Percentiles rank a stretch among this genome's conserved stretches.
These are phyloP conservation scores for Temnothorax nylanderi DNA, from an alignment of 1,140 invertebrate genomes.

Conservation along the genomic window DNA sequence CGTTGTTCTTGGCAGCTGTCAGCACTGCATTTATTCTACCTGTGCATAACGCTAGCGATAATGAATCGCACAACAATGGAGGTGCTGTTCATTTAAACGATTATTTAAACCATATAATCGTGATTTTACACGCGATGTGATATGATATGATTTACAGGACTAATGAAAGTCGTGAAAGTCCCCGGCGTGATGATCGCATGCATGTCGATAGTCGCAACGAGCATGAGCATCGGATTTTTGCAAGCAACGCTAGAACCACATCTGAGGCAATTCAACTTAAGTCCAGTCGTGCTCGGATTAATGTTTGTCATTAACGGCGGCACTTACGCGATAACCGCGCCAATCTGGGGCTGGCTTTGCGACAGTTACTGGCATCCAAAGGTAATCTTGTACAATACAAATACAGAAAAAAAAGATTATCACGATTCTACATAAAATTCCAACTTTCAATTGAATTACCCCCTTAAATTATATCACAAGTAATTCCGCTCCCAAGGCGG, in stretches of 20 bases:
- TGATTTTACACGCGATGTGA: conserved; percentile 29
- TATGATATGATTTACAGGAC: conserved; percentile 83
- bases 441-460: background rate
- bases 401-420: background rate
- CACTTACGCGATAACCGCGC: conserved; percentile 93
- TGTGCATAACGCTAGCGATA: conserved; percentile 86
- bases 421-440: background rate
- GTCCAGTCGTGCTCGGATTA: conserved; percentile 91
- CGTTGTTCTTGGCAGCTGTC: conserved; percentile 91
- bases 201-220: conserved; percentile 90
- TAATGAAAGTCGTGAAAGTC: conserved; percentile 89
- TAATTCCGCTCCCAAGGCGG: background rate
- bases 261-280: conserved; percentile 90
- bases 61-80: conserved; percentile 85
- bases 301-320: conserved; percentile 96
- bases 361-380: conserved; percentile 90
- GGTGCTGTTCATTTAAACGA: conserved; percentile 85
- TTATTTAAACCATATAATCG: conserved; percentile 21
- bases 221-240: conserved; percentile 93
- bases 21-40: conserved; percentile 92
- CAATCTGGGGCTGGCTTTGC: conserved; percentile 93
- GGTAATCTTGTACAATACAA: conserved; percentile 63
- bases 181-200: conserved; percentile 90
- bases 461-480: background rate
- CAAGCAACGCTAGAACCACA: conserved; percentile 94